Base-by-base conservation (phyloP, 2,797 vertebrate genomes). In the Arctocebus calabarensis region DNA sequence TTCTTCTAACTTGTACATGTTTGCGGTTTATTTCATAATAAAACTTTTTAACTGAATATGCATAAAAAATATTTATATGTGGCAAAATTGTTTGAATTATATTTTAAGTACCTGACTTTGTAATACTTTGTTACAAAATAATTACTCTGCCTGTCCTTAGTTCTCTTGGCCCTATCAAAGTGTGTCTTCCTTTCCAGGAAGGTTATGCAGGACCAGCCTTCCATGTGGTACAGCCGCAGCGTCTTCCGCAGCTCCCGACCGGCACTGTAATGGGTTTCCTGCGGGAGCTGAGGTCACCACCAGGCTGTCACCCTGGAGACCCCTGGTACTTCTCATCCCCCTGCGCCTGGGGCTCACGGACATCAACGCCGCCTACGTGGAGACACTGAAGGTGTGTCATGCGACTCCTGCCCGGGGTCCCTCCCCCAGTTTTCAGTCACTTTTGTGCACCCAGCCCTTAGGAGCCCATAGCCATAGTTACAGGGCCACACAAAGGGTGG, bases 321-420 rank as follows among this genome's bases (percentile, higher is more conserved):
- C 99, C 2, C 98, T 99, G 96, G 99, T 99, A 85, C 98, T 99
- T 94, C 99, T 99, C 97, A 99, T 99, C 95, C 99, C 99, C 5
- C 99, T 99, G 79, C 99, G 99, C 93, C 99, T 99, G 70, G 99
- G 99, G 82, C 99, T 99, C 96, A 99, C 99, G 0, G 99, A 99
- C 71, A 99, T 99, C 97, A 99, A 99, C 4, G 99, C 99, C 98
- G 99, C 99, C 93, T 99, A 99, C 48, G 99, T 99, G 81, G 99
- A 99, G 98, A 99, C 99, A 0, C 98, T 99, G 74, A 99, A 99
- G 99, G 99, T 99, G 97, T 90, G 43, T 85, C 14, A 3, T 32
- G 55, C 34, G 3, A 3, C 29, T 52, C 17, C 34, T 22, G 34
- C 34, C 57, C 40, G 3, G 11, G 1, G 59, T 59, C 79, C 90